Evolutionary conservation across 2,888 invertebrate species (phyloP).

Genomic region (Teleogryllus oceanicus): DNA sequence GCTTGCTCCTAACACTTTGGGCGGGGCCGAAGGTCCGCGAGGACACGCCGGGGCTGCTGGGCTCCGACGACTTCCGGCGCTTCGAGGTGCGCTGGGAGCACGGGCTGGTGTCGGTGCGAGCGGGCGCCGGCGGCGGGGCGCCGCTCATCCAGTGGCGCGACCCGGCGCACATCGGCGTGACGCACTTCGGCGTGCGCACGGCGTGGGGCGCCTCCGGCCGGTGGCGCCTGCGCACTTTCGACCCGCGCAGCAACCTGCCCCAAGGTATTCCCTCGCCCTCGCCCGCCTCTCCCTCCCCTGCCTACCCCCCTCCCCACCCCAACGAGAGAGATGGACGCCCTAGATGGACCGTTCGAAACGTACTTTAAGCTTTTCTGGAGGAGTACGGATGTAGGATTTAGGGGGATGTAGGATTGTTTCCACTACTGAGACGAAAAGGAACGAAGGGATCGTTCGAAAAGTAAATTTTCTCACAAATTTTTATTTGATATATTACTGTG

Average conservation of each 20-base stretch:
- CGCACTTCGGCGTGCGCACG: slow-evolving; percentile 62
- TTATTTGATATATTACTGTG: too few relatives aligned
- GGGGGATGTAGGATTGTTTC: too few relatives aligned
- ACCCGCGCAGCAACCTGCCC: slow-evolving; percentile 24
- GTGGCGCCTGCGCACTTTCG: slow-evolving; percentile 54
- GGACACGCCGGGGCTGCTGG: slow-evolving; percentile 58
- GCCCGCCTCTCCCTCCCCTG: background rate
- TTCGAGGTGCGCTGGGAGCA: slow-evolving; percentile 58
- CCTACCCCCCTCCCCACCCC: background rate
- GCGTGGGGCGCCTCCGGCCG: slow-evolving; percentile 63
- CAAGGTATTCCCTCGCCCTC: background rate
- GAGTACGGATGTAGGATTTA: too few relatives aligned
- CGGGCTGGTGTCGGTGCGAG: slow-evolving; percentile 52
- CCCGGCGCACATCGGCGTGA: slow-evolving; percentile 57
- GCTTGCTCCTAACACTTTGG: background rate
- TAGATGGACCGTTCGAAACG: too few relatives aligned
- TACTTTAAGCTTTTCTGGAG: too few relatives aligned
- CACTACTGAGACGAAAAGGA: too few relatives aligned
- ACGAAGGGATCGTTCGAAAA: too few relatives aligned
- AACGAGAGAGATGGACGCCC: too few relatives aligned
- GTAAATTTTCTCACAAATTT: too few relatives aligned
- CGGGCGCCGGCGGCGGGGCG: slow-evolving; percentile 49
- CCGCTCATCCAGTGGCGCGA: slow-evolving; percentile 60
- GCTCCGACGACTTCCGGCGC: slow-evolving; percentile 55
- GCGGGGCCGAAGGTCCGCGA: slow-evolving; percentile 51